A percentile compares a stretch with the other conserved stretches of the same genome.
Conservation (phyloP, 2,113 vertebrate species). For the Heterocephalus glaber region DNA sequence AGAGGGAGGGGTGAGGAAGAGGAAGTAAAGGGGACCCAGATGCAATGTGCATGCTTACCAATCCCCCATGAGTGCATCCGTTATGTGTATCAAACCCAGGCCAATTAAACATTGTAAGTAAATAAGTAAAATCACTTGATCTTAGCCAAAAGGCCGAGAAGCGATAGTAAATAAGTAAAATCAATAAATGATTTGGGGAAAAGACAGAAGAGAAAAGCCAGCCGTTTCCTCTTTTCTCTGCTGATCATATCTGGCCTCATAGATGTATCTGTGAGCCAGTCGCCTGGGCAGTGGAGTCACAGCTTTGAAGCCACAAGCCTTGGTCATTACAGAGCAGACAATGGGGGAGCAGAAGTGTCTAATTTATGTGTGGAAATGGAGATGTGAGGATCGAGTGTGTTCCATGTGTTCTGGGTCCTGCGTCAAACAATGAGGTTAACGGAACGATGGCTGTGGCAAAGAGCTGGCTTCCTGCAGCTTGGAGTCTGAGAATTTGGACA, state of each 20-base stretch:
- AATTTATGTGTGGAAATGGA: background rate
- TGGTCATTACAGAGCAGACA: background rate
- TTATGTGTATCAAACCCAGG: background rate
- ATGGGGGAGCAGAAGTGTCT: background rate
- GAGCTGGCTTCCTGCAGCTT: background rate
- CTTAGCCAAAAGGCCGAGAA: too few species aligned
- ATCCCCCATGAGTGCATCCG: background rate
- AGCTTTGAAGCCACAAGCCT: background rate
- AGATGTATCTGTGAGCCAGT: background rate
- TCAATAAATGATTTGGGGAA: background rate
- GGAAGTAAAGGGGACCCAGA: too few species aligned
- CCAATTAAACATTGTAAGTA: background rate
- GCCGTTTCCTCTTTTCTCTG: background rate
- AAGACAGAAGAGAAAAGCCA: background rate
- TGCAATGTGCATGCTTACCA: fast-evolving
- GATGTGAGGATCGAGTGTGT: background rate
- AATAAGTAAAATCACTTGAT: background rate
- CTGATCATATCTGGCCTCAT: background rate
- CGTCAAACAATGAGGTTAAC: background rate
- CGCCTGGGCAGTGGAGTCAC: background rate
- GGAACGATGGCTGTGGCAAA: background rate
- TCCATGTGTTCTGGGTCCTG: background rate
- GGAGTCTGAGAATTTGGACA: background rate
- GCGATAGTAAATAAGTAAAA: background rate
- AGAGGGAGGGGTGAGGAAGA: background rate